phyloP scores from a whole-genome alignment of 1,140 invertebrate genomes.

The Phenacoccus solenopsis region DNA sequence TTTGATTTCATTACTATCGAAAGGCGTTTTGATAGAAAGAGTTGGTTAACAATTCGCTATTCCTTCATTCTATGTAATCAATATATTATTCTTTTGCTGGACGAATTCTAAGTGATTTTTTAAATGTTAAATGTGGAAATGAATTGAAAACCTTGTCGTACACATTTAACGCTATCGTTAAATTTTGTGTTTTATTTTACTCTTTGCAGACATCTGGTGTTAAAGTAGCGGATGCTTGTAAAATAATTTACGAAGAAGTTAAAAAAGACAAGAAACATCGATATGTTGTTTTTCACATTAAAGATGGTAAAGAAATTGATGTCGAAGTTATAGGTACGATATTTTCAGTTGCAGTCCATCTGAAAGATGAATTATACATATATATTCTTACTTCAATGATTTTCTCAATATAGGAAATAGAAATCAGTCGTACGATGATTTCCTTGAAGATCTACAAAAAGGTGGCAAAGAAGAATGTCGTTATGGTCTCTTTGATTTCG shows the following conservation, averaged over 20 bases:
- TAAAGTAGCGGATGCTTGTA: constrained; percentile 85
- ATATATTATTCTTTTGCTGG: too few species aligned
- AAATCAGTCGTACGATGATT: constrained; percentile 76
- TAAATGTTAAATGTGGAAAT: too few species aligned
- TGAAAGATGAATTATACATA: not conserved
- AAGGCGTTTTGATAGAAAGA: too few species aligned
- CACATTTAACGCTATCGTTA: too few species aligned
- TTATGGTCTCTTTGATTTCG: constrained; percentile 89
- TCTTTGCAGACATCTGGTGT: constrained; percentile 80
- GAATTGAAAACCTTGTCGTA: too few species aligned
- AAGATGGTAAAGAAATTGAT: constrained; percentile 87
- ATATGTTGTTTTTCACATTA: constrained; percentile 90
- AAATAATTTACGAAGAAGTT: constrained; percentile 89
- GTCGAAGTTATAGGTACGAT: constrained; percentile 66
- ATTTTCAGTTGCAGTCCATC: not conserved
- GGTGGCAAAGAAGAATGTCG: constrained; percentile 80
- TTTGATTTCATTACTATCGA: too few species aligned
- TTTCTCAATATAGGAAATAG: constrained; percentile 40
- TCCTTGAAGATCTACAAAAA: constrained; percentile 80
- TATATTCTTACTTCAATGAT: constrained; percentile 9
- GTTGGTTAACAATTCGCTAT: too few species aligned
- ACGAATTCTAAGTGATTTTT: too few species aligned
- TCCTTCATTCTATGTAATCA: too few species aligned
- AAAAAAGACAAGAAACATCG: constrained; percentile 95
- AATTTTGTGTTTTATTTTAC: constrained; percentile 22